Evolutionary conservation across 2,113 vertebrate species (phyloP).

Genomic region (Ploceus nigricollis): DNA sequence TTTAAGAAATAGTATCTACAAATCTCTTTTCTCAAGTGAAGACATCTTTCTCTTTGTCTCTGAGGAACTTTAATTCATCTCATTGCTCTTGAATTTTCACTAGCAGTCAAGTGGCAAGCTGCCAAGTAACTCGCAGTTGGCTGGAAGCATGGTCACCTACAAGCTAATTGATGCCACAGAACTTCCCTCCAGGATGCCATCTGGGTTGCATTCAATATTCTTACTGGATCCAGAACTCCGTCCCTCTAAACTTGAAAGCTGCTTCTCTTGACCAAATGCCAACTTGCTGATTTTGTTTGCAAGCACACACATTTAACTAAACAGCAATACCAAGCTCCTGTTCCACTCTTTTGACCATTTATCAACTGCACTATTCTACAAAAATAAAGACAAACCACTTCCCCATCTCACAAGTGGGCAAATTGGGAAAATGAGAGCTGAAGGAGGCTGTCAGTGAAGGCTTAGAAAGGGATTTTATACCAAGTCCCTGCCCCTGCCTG

Average conservation of each 20-base stretch:
- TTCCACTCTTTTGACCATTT: not conserved
- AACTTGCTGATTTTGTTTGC: conserved; percentile 51
- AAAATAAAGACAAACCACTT: not conserved
- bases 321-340: not conserved
- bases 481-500: not conserved
- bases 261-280: conserved; percentile 45
- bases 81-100: conserved; percentile 32
- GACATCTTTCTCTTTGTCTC: conserved; percentile 54
- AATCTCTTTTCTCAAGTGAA: not conserved
- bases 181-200: conserved; percentile 56
- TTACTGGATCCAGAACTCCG: not conserved
- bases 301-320: conserved; percentile 6
- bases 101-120: conserved; percentile 35
- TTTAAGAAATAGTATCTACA: not conserved
- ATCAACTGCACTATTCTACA: not conserved
- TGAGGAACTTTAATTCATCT: conserved; percentile 36
- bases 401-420: not conserved
- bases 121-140: conserved; percentile 48
- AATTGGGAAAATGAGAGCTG: not conserved
- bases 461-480: not conserved
- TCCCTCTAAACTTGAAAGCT: conserved; percentile 45
- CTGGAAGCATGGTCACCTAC: conserved; percentile 52
- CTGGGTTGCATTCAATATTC: conserved; percentile 43
- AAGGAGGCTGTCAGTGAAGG: not conserved
- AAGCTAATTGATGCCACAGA: conserved; percentile 61